A percentile compares a stretch with the other conserved stretches of the same genome.
These are phyloP conservation scores for Melanogrammus aeglefinus DNA, from an alignment of 2,797 vertebrate genomes.

Conservation along the genomic window DNA sequence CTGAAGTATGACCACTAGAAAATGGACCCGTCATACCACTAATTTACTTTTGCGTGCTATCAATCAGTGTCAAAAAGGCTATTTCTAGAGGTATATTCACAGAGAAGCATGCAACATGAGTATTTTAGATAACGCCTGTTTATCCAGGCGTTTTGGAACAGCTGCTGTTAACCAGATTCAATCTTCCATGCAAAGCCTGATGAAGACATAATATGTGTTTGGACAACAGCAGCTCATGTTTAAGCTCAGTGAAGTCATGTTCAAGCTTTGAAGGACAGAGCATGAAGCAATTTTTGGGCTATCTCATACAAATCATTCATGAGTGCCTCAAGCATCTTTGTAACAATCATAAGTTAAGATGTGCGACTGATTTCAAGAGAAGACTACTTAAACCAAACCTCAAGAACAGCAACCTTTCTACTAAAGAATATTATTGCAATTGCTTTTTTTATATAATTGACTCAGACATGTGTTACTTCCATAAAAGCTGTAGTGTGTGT, in stretches of 20 bases:
- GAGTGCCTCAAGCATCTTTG: not conserved
- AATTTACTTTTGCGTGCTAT: conserved; percentile 27
- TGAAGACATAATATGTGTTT: conserved; percentile 17
- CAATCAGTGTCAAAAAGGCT: conserved; percentile 20
- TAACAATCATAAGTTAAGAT: not conserved
- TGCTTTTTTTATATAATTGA: not conserved
- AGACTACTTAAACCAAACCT: not conserved
- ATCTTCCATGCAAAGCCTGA: conserved; percentile 9
- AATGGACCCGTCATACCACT: not conserved
- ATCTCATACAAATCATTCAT: conserved; percentile 18
- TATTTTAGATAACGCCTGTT: conserved; percentile 35
- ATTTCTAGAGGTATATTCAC: not conserved
- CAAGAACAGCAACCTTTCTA: not conserved
- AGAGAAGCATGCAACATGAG: conserved; percentile 21
- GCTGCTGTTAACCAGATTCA: conserved; percentile 14
- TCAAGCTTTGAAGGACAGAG: not conserved
- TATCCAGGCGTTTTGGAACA: conserved; percentile 5
- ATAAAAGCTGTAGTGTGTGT: not conserved
- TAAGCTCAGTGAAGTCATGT: not conserved
- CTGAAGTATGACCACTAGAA: conserved; percentile 9
- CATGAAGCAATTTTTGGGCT: not conserved
- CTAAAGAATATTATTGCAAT: not conserved
- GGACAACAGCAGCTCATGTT: not conserved
- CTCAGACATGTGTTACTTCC: not conserved
- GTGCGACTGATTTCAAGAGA: not conserved